phyloP scores from a whole-genome alignment of 1,140 invertebrate genomes.

The Coboldia fuscipes region DNA sequence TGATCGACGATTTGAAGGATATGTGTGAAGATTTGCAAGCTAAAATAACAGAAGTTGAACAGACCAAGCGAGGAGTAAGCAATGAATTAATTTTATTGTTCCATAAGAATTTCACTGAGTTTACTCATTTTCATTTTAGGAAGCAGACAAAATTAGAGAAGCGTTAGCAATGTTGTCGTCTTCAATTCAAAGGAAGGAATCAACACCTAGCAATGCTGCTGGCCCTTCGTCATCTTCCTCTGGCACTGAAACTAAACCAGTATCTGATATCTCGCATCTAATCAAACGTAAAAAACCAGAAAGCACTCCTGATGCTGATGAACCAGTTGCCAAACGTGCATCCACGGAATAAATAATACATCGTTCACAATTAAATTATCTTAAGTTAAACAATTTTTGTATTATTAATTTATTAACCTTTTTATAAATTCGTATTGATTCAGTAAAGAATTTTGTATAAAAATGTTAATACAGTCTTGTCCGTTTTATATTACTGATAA shows the following conservation, averaged over 20 bases:
- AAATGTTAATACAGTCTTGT: too few relatives aligned
- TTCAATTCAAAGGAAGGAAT: not conserved
- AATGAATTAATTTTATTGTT: not conserved
- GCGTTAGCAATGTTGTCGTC: conserved; percentile 10
- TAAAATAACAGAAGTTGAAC: conserved; percentile 21
- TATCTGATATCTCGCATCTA: conserved; percentile 18
- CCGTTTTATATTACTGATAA: too few relatives aligned
- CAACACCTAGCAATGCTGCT: conserved; percentile 5
- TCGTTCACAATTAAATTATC: too few relatives aligned
- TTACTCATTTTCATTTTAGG: not conserved
- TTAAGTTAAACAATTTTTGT: too few relatives aligned
- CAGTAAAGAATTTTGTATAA: too few relatives aligned
- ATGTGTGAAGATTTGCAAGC: conserved; percentile 17
- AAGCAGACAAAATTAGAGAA: conserved; percentile 12
- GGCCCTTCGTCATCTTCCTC: conserved; percentile 6
- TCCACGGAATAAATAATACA: too few relatives aligned
- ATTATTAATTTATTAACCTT: too few relatives aligned
- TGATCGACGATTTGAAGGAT: conserved; percentile 13
- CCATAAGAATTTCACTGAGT: not conserved
- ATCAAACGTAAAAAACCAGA: conserved; percentile 21
- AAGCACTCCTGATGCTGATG: conserved; percentile 14
- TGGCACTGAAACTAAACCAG: conserved; percentile 14
- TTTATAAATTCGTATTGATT: too few relatives aligned
- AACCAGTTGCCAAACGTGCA: too few relatives aligned
- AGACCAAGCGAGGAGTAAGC: conserved; percentile 14